These are phyloP conservation scores for Thera britannica DNA, from an alignment of 2,888 invertebrate genomes.

Conservation along the genomic window DNA sequence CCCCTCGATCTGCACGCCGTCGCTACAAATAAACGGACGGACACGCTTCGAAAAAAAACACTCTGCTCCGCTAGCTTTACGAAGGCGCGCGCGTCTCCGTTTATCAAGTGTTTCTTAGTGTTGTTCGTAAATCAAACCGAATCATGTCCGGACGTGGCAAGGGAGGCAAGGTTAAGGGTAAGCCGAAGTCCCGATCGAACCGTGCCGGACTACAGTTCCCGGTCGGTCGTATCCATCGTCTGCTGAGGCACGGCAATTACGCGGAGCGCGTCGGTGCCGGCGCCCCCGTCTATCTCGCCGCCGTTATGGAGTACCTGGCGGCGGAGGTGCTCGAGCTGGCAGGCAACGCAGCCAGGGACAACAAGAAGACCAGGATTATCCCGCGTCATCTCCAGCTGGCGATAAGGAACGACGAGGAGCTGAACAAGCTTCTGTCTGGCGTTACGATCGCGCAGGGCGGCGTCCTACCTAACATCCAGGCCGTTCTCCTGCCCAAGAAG, in stretches of 20 bases:
- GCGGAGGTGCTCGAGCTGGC: conserved; percentile 58
- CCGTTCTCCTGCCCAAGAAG: too few species aligned
- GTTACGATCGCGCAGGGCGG: too few species aligned
- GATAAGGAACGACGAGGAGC: too few species aligned
- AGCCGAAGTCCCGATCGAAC: conserved; percentile 59
- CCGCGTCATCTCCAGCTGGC: conserved; percentile 73
- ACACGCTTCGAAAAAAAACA: background rate
- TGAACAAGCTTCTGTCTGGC: too few species aligned
- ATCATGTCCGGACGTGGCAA: background rate
- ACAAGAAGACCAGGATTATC: conserved; percentile 67
- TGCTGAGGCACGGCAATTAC: conserved; percentile 85
- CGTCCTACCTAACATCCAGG: too few species aligned
- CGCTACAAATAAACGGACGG: too few species aligned
- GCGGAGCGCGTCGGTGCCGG: conserved; percentile 57
- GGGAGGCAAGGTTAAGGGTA: background rate
- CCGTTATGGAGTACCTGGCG: conserved; percentile 87
- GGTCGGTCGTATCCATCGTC: conserved; percentile 72
- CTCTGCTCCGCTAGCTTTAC: background rate
- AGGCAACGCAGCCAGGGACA: conserved; percentile 86
- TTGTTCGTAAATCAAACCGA: too few species aligned
- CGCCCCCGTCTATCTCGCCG: conserved; percentile 81
- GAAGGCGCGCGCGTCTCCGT: background rate
- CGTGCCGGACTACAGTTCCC: conserved; percentile 84
- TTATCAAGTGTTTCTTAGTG: too few species aligned
- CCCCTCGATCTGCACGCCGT: too few species aligned